Conservation (phyloP, 2,888 invertebrate species). For the Drosophila meridiana region DNA sequence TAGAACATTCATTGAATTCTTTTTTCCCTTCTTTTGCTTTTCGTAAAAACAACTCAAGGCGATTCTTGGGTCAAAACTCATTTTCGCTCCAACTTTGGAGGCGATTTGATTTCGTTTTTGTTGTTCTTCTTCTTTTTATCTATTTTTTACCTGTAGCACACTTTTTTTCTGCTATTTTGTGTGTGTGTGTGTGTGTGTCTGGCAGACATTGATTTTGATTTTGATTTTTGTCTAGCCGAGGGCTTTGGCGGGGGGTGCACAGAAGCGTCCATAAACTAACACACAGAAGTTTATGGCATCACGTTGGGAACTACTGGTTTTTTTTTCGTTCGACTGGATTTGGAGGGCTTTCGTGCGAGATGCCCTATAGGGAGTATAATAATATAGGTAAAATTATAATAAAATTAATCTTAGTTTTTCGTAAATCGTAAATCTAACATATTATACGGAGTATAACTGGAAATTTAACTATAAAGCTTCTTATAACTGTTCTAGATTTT, state of each 20-base stretch:
- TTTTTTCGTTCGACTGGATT: slow-evolving; percentile 20
- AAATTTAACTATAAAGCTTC: too few species aligned
- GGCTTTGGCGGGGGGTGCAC: slow-evolving; percentile 20
- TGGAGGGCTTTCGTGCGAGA: neutral
- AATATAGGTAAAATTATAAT: neutral
- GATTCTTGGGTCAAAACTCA: slow-evolving; percentile 49
- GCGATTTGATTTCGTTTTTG: slow-evolving; percentile 38
- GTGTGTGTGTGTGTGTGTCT: slow-evolving; percentile 1
- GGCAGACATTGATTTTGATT: slow-evolving; percentile 51
- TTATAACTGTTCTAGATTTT: too few species aligned
- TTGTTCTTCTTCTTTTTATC: neutral
- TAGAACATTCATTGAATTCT: slow-evolving; percentile 26
- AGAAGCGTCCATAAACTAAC: slow-evolving; percentile 24
- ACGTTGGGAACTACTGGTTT: slow-evolving; percentile 66
- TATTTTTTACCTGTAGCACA: slow-evolving; percentile 17
- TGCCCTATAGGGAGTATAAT: neutral
- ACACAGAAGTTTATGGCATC: slow-evolving; percentile 56
- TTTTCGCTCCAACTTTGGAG: slow-evolving; percentile 48
- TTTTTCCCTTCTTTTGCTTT: slow-evolving; percentile 33
- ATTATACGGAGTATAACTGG: too few species aligned
- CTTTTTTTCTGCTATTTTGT: neutral
- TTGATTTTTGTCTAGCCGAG: slow-evolving; percentile 49
- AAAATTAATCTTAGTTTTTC: neutral
- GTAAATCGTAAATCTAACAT: too few species aligned
- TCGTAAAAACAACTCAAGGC: slow-evolving; percentile 43